Percentiles rank a stretch among this genome's conserved stretches.
Conservation (phyloP, 30 jellyfish, hydroid and myxozoan species). For the Aurelia coerulea region DNA sequence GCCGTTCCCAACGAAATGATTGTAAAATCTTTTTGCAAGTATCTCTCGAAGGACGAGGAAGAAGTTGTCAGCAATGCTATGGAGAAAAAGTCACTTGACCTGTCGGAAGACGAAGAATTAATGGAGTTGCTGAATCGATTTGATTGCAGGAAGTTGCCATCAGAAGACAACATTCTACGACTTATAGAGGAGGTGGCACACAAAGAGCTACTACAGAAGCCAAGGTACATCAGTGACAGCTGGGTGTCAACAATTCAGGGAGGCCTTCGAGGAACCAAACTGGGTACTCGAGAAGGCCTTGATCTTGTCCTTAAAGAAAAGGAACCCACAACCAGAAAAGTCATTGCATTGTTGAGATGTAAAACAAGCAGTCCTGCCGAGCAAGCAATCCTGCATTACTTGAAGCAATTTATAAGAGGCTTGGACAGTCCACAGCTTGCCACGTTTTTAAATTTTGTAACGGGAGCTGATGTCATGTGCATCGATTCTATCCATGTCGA, state of each 20-base stretch:
- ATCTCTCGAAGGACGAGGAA: too few species aligned
- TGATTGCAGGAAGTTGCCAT: slow-evolving; percentile 19
- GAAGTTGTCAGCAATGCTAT: too few species aligned
- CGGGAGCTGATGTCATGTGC: slow-evolving; percentile 36
- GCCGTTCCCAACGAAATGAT: too few species aligned
- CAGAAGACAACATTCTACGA: neutral
- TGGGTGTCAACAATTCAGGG: slow-evolving; percentile 8
- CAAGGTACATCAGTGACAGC: slow-evolving; percentile 5
- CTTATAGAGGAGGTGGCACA: slow-evolving; percentile 25
- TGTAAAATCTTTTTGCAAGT: too few species aligned
- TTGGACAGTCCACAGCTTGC: neutral
- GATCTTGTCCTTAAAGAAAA: neutral
- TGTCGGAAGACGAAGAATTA: too few species aligned
- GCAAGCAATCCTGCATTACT: neutral
- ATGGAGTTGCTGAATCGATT: too few species aligned
- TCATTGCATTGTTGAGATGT: slow-evolving; percentile 13
- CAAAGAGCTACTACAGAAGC: slow-evolving; percentile 36
- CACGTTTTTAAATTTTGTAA: slow-evolving; percentile 5
- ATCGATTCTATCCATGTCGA: slow-evolving; percentile 3
- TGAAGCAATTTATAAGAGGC: slow-evolving; percentile 22
- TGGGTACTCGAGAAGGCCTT: neutral
- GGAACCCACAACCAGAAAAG: slow-evolving; percentile 25
- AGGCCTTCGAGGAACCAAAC: slow-evolving; percentile 1
- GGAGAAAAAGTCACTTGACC: too few species aligned
- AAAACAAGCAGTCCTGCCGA: slow-evolving; percentile 21